Base-by-base conservation (phyloP, 2,888 invertebrate genomes). In the Eupithecia inturbata region DNA sequence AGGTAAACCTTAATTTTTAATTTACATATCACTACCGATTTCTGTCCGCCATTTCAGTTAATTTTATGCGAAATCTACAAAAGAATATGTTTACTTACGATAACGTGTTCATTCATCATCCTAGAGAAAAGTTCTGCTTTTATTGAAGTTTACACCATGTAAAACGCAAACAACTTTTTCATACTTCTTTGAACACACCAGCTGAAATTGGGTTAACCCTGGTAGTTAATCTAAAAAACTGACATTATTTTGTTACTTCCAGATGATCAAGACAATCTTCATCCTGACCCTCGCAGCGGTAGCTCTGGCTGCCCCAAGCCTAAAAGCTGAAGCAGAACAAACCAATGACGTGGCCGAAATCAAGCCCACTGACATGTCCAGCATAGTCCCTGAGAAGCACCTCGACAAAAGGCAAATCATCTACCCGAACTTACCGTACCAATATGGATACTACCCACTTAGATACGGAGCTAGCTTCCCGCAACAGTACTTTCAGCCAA, bases 201-300 rank as follows among this genome's bases (percentile, higher is more conserved):
- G 22, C 53, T 22, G n/a, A n/a, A 49, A 49, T 14, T 14, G 14
- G 14, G 14, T n/a, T n/a, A n/a, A n/a, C n/a, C n/a, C n/a, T n/a
- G n/a, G n/a, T n/a, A n/a, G n/a, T n/a, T n/a, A n/a, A n/a, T n/a
- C n/a, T n/a, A n/a, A n/a, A n/a, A n/a, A n/a, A n/a, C n/a, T n/a
- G n/a, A n/a, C n/a, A n/a, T n/a, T n/a, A n/a, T n/a, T 31, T 63
- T 33, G 19, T 7, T 62, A 31, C 33, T 63, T 64, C 31, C 63
- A 64, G 63, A 64, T 64, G 63, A 64, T 67, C 67, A 67, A 67
- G 41, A 41, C 67, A 16, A 19, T 67, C 41, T 26, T 67, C 16
- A 39, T 41, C 67, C 41, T 41, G 22, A 26, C 41, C 28, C 14
- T 67, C 26, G 39, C 39, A 22, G 31, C 63, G 31, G 63, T 36